Evolutionary conservation across 2,888 invertebrate genomes (phyloP), one percentile per base, ranked within the genome.

Genomic region (Pheosia tremula): DNA sequence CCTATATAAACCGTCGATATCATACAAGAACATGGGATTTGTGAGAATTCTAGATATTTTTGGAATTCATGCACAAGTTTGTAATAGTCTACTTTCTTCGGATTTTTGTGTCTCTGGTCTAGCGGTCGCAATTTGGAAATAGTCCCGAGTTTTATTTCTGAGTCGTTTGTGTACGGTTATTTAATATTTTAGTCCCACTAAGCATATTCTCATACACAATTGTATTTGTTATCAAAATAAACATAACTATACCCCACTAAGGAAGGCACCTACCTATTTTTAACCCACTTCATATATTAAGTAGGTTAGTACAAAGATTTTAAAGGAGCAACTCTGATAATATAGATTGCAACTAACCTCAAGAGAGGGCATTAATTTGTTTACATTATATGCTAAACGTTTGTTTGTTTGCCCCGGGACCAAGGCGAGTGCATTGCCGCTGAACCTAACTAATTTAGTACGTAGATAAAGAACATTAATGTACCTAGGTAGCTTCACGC

Each of bases 331-430:
- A 53, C 9, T 10, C 24, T 52, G 37, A 53, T 53, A 37, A 13
- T 13, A 50, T 50, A n/a, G 13, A n/a, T 50, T n/a, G 13, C 50
- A 13, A 24, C 24, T 37, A 53, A 37, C 10, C 37, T 53, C 53
- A 9, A 10, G 24, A 10, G 9, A 10, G 53, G 9, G 36, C 52
- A 37, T 37, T 38, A 37, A 53, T 53, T 53, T 45, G 45, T 45
- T 41, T 41, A 41, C 50, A 13, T 24, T 50, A 50, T 50, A 13
- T 58, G 53, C 55, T 67, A 62, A 58, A 57, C 62, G 60, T 69
- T 58, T 64, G 62, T 64, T 60, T 65, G 56, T 55, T 59, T 58
- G 57, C 53, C 49, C 53, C n/a, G 57, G 52, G 56, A 37, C 50
- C 58, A 57, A 53, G 53, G 45, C 57, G 58, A 54, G 58, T 10